phyloP scores from a whole-genome alignment of 2,888 invertebrate species.

The Leptopterna dolabrata region DNA sequence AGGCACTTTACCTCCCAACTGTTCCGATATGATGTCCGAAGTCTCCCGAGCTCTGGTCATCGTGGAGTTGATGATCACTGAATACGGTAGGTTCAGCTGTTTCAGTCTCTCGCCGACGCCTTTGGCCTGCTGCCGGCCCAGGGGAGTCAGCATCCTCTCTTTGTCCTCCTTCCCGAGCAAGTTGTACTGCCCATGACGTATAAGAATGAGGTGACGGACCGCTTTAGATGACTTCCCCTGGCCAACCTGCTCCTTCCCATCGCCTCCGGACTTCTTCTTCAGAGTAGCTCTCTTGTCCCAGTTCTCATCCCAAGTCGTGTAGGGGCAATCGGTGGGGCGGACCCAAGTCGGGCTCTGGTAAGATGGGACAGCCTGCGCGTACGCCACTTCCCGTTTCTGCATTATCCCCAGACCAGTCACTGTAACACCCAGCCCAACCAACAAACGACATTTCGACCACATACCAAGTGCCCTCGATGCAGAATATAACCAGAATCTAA shows the following conservation, averaged over 20 bases:
- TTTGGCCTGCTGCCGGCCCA: constrained; percentile 87
- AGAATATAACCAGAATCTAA: background rate
- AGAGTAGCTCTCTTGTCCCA: constrained; percentile 78
- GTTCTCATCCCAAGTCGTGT: constrained; percentile 83
- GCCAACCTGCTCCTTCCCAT: background rate
- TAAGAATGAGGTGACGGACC: constrained; percentile 85
- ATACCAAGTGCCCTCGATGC: background rate
- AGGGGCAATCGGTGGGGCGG: constrained; percentile 18
- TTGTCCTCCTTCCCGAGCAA: constrained; percentile 77
- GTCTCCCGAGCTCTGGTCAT: constrained; percentile 96
- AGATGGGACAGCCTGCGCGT: constrained; percentile 68
- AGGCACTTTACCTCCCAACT: constrained; percentile 71
- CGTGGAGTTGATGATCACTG: constrained; percentile 84
- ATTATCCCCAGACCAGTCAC: constrained; percentile 35
- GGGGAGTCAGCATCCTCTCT: constrained; percentile 80
- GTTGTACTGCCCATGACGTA: constrained; percentile 96
- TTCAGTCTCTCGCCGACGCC: constrained; percentile 85
- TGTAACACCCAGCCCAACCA: constrained; percentile 34
- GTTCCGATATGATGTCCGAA: constrained; percentile 81
- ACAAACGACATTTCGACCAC: constrained; percentile 35
- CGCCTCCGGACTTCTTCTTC: constrained; percentile 3
- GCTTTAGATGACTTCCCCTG: constrained; percentile 66
- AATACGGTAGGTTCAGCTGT: constrained; percentile 82
- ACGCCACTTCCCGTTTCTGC: constrained; percentile 33
- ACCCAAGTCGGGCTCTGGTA: constrained; percentile 71